Base-by-base conservation (phyloP, 2,888 invertebrate species). In the Ectobius pallidus region DNA sequence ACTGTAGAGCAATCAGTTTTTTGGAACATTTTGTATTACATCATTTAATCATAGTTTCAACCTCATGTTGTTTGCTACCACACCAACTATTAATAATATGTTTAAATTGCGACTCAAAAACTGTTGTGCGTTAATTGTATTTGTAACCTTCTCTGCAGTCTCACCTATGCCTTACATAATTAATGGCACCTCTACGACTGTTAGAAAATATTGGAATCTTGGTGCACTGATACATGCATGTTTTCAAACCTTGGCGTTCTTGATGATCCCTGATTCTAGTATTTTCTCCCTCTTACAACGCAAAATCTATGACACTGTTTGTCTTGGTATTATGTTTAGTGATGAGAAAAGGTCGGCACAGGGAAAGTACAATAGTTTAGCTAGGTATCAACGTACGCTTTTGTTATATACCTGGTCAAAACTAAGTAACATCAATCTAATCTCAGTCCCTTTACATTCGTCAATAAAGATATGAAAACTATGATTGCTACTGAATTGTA, bases 81-180 rank as follows among this genome's bases (percentile, higher is more conserved):
- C 65, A 65, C 65, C 46, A 65, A 65, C 65, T 65, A 65, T 27
- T 44, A 65, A 44, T 18, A 65, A 44, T 30, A 27, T 65, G 20
- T 18, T 20, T n/a, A n/a, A 18, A 39, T 20, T 34, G 25, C n/a
- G 32, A 58, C 58, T n/a, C 16, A 30, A 14, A n/a, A 14, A 25
- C n/a, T 34, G 7, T 32, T 65, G 63, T 65, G 63, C 42, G 39
- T 65, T 42, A 65, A 42, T 30, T 46, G 65, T 44, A 65, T 27
- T 65, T 30, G n/a, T 25, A 27, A 27, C 27, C 42, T 20, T 27
- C 46, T 25, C 30, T n/a, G n/a, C n/a, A n/a, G n/a, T n/a, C n/a
- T 25, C 44, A 16, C 18, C 25, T 44, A 27, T 46, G 46, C 22
- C 25, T 22, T 65, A 30, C 22, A 39, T 18, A 39, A 39, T 39